phyloP scores from a whole-genome alignment of 2,113 vertebrate genomes.

The Pteruthius melanotis region DNA sequence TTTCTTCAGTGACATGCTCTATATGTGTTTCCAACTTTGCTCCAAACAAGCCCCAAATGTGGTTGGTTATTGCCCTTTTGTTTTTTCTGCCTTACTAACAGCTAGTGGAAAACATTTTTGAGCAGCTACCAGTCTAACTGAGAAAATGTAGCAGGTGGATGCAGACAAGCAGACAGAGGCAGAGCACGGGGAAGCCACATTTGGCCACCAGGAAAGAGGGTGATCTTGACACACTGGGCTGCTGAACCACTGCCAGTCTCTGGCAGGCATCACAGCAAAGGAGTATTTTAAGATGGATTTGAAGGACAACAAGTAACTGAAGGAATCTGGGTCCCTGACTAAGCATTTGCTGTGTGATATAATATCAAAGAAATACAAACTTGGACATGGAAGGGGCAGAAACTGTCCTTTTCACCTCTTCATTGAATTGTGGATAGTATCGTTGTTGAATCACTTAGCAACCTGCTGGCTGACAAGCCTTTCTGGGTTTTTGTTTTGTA shows the following conservation, averaged over 20 bases:
- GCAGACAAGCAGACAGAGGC: background rate
- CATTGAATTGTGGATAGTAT: background rate
- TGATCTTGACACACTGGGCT: background rate
- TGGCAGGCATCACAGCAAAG: background rate
- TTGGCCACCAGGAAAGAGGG: background rate
- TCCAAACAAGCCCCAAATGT: background rate
- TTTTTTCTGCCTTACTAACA: background rate
- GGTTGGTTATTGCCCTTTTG: background rate
- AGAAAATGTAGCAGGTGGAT: background rate
- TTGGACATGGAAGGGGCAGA: background rate
- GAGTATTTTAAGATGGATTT: background rate
- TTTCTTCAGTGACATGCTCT: background rate
- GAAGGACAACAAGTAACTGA: background rate
- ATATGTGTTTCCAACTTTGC: background rate
- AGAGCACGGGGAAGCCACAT: background rate
- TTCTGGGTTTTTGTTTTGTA: background rate
- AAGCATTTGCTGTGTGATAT: background rate
- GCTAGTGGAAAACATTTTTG: background rate
- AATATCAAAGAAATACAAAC: background rate
- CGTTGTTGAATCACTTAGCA: background rate
- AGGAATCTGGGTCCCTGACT: background rate
- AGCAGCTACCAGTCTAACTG: background rate
- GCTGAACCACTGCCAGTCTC: background rate
- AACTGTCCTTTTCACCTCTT: background rate
- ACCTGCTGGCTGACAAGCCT: conserved; percentile 18